These are phyloP conservation scores for Channa argus DNA, from an alignment of 2,113 vertebrate species.

Conservation along the genomic window DNA sequence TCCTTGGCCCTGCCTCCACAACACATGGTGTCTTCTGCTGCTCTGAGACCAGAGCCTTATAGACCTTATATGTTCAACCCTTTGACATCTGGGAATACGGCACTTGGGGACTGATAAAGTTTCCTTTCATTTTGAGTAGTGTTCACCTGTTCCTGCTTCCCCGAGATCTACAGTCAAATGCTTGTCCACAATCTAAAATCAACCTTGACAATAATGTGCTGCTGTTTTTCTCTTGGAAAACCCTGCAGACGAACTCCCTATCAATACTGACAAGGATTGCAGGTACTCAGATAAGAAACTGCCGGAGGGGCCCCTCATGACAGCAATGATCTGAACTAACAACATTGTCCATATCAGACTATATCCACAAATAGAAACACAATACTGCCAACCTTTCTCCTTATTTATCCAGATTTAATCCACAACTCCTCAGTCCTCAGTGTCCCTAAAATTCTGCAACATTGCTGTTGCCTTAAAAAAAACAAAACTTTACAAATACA, in stretches of 20 bases:
- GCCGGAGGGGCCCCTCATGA: slow-evolving; percentile 26
- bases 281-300: slow-evolving; percentile 26
- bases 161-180: slow-evolving; percentile 31
- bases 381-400: slow-evolving; percentile 2
- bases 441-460: slow-evolving; percentile 6
- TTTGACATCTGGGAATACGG: slow-evolving; percentile 34
- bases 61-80: not conserved
- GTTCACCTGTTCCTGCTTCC: slow-evolving; percentile 35
- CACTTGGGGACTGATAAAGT: slow-evolving; percentile 25
- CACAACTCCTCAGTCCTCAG: slow-evolving; percentile 4
- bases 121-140: slow-evolving; percentile 35
- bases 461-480: slow-evolving; percentile 9
- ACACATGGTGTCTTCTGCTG: slow-evolving; percentile 16
- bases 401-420: not conserved
- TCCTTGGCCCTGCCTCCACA: slow-evolving; percentile 22
- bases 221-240: slow-evolving; percentile 20
- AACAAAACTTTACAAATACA: slow-evolving; percentile 26
- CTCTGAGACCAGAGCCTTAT: slow-evolving; percentile 20
- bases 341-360: slow-evolving; percentile 29
- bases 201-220: slow-evolving; percentile 31
- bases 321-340: slow-evolving; percentile 20
- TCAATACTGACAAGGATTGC: slow-evolving; percentile 37
- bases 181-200: slow-evolving; percentile 35
- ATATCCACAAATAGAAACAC: not conserved
- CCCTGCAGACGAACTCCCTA: slow-evolving; percentile 5